Evolutionary conservation across 2,888 invertebrate species (phyloP).

Genomic region (Cataglyphis albicans): DNA sequence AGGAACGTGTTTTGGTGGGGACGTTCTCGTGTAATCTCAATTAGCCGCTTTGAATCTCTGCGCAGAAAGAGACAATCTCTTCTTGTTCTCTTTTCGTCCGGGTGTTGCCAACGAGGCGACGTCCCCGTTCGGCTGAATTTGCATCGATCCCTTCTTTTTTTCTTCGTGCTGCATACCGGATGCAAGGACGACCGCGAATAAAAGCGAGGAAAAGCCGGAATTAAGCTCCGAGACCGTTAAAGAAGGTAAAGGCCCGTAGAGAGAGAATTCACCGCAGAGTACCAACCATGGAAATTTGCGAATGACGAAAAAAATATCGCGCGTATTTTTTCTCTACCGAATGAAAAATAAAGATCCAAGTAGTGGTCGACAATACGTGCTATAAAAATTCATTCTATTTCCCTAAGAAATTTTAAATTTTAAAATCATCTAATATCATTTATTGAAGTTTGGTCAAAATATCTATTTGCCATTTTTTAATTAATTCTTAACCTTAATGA

Average conservation of each 20-base stretch:
- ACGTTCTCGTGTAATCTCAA: conserved; percentile 66
- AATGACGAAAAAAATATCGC: conserved; percentile 25
- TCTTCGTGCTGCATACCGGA: background rate
- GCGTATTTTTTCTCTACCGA: conserved; percentile 16
- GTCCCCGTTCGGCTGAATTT: conserved; percentile 36
- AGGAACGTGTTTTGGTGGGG: conserved; percentile 28
- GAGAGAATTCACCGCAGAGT: conserved; percentile 40
- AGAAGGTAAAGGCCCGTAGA: conserved; percentile 24
- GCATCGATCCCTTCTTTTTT: conserved; percentile 56
- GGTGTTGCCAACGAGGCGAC: conserved; percentile 26
- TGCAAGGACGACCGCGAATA: conserved; percentile 43
- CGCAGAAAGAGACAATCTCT: conserved; percentile 5
- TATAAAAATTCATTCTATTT: background rate
- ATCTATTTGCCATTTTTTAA: background rate
- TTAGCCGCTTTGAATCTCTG: conserved; percentile 66
- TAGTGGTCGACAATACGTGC: background rate
- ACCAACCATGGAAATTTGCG: conserved; percentile 47
- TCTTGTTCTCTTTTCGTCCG: conserved; percentile 35
- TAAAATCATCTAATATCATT: background rate
- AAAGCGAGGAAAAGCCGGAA: conserved; percentile 24
- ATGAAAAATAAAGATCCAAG: background rate
- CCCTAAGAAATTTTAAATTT: conserved; percentile 1
- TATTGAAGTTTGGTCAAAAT: background rate
- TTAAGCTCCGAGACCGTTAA: conserved; percentile 46
- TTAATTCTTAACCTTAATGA: background rate